Conservation (phyloP, 2,888 invertebrate species). For the Xestia ashworthii region DNA sequence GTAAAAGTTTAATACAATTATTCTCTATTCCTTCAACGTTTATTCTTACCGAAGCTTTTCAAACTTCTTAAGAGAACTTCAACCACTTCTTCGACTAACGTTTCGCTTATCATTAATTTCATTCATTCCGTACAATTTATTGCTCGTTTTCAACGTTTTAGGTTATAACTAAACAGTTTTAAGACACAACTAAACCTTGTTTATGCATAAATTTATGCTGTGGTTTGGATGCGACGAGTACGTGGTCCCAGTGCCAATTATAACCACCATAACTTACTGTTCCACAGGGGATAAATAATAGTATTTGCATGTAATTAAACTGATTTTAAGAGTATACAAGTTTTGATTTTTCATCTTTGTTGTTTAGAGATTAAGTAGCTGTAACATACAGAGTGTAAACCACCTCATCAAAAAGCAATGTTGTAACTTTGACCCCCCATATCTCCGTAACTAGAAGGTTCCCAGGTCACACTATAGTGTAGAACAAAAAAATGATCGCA, state of each 20-base stretch:
- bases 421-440: too few relatives aligned
- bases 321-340: neutral
- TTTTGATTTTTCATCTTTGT: neutral
- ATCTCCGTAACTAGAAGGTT: too few relatives aligned
- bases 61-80: slow-evolving; percentile 10
- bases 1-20: neutral
- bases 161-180: neutral
- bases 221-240: neutral
- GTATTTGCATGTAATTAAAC: slow-evolving; percentile 34
- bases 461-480: too few relatives aligned
- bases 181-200: neutral
- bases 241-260: slow-evolving; percentile 35
- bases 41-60: slow-evolving; percentile 11
- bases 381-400: too few relatives aligned
- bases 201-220: slow-evolving; percentile 24
- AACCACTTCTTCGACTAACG: slow-evolving; percentile 8
- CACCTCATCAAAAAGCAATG: too few relatives aligned
- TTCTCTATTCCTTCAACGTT: slow-evolving; percentile 7
- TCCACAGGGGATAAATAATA: slow-evolving; percentile 9
- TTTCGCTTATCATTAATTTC: slow-evolving; percentile 11
- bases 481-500: too few relatives aligned
- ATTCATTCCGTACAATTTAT: slow-evolving; percentile 12
- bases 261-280: slow-evolving; percentile 4
- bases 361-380: neutral
- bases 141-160: neutral